Base-by-base conservation (phyloP, 2,797 vertebrate species). In the Anabacerthia variegaticeps region DNA sequence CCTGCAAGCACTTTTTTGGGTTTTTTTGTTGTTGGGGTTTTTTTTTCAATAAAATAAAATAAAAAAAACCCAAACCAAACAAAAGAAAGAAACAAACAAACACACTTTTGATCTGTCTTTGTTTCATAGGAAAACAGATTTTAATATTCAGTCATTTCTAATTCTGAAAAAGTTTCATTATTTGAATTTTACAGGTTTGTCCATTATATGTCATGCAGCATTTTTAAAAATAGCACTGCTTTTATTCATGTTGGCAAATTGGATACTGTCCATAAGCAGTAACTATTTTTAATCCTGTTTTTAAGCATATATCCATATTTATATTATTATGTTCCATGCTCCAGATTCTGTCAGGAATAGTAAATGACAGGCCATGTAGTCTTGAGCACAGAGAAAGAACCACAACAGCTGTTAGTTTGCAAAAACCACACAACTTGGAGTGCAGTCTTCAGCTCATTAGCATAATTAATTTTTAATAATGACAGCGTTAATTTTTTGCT, bases 381-480 rank as follows among this genome's bases (percentile, higher is more conserved):
- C 55, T 69, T 78, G 55, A 86, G 76, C 3, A 6, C 26, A 80
- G 52, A 87, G 62, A 30, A 84, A 76, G 84, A 92, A 72, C 49
- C 2, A 6, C 58, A 92, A 91, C 91, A 96, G 91, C 85, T 95
- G 92, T 95, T 97, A 62, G 85, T 72, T 92, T 83, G 71, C 78
- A 94, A 73, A 83, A 89, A 3, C 69, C 61, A 73, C 78, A 78
- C 74, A 89, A 91, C 55, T 92, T 77, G 51, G 71, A 93, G 52
- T 51, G 22, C 61, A 94, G 77, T 92, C 52, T 87, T 93, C 55
- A 80, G 62, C 62, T 95, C 85, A 91, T 96, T 93, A 89, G 49
- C 84, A 89, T 96, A 94, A 95, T 90, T 94, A 96, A 93, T 95
- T 94, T 95, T 96, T 93, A 93, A 94, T 96, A 95, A 96, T 61